phyloP scores from a whole-genome alignment of 2,797 vertebrate genomes.

The Dicrostonyx torquatus region DNA sequence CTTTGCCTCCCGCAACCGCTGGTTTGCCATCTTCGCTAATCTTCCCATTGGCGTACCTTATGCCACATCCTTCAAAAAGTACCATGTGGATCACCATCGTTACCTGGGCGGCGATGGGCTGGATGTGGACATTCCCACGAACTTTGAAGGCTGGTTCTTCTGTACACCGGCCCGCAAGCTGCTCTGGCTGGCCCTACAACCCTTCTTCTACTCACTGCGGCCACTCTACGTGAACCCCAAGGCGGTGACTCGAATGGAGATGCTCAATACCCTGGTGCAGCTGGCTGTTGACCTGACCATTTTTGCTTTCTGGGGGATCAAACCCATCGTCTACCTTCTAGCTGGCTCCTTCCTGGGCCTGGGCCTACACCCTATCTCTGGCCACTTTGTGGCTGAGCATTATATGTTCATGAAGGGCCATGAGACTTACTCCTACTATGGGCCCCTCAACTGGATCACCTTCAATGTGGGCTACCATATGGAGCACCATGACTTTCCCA shows the following conservation, averaged over 20 bases:
- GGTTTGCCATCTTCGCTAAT: slow-evolving; percentile 98
- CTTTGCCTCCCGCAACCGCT: slow-evolving; percentile 92
- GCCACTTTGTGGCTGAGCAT: slow-evolving; percentile 98
- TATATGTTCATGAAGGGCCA: slow-evolving; percentile 98
- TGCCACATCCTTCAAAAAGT: slow-evolving; percentile 98
- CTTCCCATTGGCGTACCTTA: slow-evolving; percentile 95
- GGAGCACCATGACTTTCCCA: slow-evolving; percentile 99
- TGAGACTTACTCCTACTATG: slow-evolving; percentile 99
- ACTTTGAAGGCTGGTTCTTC: slow-evolving; percentile 97
- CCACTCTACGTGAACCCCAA: slow-evolving; percentile 95
- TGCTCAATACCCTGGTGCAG: slow-evolving; percentile 91
- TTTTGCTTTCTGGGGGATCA: slow-evolving; percentile 92
- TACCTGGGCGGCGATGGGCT: slow-evolving; percentile 94
- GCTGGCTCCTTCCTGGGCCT: slow-evolving; percentile 93
- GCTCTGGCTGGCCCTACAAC: slow-evolving; percentile 96
- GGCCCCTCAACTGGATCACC: slow-evolving; percentile 94
- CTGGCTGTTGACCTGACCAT: slow-evolving; percentile 88
- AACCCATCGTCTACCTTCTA: slow-evolving; percentile 94
- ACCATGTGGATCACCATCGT: slow-evolving; percentile 98
- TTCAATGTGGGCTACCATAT: slow-evolving; percentile 99
- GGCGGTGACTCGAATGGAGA: slow-evolving; percentile 91
- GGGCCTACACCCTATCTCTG: slow-evolving; percentile 97
- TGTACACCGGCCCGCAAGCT: slow-evolving; percentile 93
- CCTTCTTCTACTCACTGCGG: slow-evolving; percentile 93
- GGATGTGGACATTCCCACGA: slow-evolving; percentile 96